phyloP scores from a whole-genome alignment of 2,113 vertebrate genomes.

The Scomber scombrus region DNA sequence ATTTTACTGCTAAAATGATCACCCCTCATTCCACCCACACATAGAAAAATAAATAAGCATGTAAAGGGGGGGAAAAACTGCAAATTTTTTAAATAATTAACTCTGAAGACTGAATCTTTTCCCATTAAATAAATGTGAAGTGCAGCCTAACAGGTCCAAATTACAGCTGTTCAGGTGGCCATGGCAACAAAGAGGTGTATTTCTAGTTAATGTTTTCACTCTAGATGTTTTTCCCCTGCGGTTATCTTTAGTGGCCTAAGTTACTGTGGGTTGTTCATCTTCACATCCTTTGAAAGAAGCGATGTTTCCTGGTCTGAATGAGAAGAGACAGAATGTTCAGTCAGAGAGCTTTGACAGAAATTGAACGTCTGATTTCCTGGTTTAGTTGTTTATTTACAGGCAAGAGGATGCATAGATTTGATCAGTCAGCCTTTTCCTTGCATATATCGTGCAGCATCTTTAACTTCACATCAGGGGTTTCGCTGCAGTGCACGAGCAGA shows the following conservation, averaged over 20 bases:
- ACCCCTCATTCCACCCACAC: neutral
- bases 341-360: neutral
- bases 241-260: conserved; percentile 67
- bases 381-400: conserved; percentile 31
- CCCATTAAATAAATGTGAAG: conserved; percentile 16
- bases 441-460: conserved; percentile 37
- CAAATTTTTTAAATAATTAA: neutral
- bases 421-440: conserved; percentile 36
- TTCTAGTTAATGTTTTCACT: conserved; percentile 69
- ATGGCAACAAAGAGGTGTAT: conserved; percentile 76
- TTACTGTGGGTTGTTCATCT: conserved; percentile 61
- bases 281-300: conserved; percentile 59
- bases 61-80: neutral
- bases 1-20: neutral
- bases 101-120: conserved; percentile 5
- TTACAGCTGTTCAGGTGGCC: conserved; percentile 67
- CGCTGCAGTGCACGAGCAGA: conserved; percentile 5
- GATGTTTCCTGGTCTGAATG: conserved; percentile 19
- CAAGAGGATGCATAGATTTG: conserved; percentile 38
- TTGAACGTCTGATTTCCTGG: conserved; percentile 26
- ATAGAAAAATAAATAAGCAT: neutral
- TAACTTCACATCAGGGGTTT: conserved; percentile 4
- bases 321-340: conserved; percentile 21
- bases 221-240: conserved; percentile 60
- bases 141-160: conserved; percentile 51